Percentiles rank a stretch among this genome's conserved stretches.
Conservation (phyloP, 1,140 invertebrate species). For the Brachionus paranguensis region DNA sequence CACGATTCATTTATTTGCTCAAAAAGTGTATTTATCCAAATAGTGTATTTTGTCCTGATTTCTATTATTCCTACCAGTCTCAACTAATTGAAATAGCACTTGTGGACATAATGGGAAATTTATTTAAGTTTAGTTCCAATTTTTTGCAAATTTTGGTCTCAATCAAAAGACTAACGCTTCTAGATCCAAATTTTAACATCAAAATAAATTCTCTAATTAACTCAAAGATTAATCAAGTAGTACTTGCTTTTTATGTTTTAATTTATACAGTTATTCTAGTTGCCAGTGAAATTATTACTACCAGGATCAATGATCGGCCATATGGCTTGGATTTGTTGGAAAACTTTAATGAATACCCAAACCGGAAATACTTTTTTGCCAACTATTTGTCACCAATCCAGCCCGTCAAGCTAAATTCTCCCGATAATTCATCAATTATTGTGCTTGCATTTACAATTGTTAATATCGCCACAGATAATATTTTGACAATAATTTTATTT, state of each 20-base stretch:
- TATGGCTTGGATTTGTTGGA: background rate
- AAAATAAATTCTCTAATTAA: background rate
- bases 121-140: background rate
- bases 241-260: background rate
- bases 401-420: background rate
- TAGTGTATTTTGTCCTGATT: background rate
- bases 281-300: background rate
- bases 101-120: background rate
- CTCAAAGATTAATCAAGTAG: background rate
- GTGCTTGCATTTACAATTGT: background rate
- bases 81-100: background rate
- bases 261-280: background rate
- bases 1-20: background rate
- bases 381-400: background rate
- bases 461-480: background rate
- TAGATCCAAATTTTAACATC: background rate
- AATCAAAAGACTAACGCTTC: background rate
- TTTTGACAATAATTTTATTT: background rate
- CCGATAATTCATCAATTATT: background rate
- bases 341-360: background rate
- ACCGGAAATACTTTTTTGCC: background rate
- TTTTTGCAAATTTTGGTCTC: background rate
- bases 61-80: background rate
- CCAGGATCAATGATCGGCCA: background rate
- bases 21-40: background rate